Evolutionary conservation across 2,113 vertebrate species (phyloP).

Genomic region (Perca flavescens): DNA sequence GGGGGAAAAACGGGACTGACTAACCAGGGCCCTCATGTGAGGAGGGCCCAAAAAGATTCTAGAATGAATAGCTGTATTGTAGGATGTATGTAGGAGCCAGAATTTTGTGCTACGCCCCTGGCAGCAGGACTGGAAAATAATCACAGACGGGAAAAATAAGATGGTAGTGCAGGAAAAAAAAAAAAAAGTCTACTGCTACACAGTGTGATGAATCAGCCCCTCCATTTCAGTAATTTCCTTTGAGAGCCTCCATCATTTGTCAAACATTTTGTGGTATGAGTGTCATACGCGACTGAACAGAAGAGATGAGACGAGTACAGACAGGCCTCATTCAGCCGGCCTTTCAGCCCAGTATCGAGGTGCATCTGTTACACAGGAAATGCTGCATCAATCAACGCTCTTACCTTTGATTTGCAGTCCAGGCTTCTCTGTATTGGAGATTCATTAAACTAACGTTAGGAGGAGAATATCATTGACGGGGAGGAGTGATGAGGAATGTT

Average conservation of each 20-base stretch:
- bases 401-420: slow-evolving; percentile 70
- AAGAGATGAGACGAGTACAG: slow-evolving; percentile 69
- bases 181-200: slow-evolving; percentile 57
- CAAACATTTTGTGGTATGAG: slow-evolving; percentile 73
- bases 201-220: slow-evolving; percentile 74
- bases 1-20: too few species aligned
- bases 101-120: too few species aligned
- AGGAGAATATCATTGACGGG: slow-evolving; percentile 54
- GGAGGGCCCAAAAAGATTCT: too few species aligned
- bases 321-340: slow-evolving; percentile 64
- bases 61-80: too few species aligned
- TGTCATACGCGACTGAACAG: slow-evolving; percentile 72
- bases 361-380: slow-evolving; percentile 51
- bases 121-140: slow-evolving; percentile 60
- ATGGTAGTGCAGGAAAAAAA: slow-evolving; percentile 39
- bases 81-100: too few species aligned
- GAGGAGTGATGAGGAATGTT: slow-evolving; percentile 50
- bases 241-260: slow-evolving; percentile 76
- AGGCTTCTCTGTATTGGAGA: slow-evolving; percentile 36
- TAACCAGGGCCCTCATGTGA: too few species aligned
- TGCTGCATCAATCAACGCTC: slow-evolving; percentile 54
- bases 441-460: slow-evolving; percentile 60
- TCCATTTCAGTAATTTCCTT: slow-evolving; percentile 81
- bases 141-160: slow-evolving; percentile 54
- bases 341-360: slow-evolving; percentile 61